phyloP scores from a whole-genome alignment of 2,113 vertebrate genomes.

The Phocoena sinus region DNA sequence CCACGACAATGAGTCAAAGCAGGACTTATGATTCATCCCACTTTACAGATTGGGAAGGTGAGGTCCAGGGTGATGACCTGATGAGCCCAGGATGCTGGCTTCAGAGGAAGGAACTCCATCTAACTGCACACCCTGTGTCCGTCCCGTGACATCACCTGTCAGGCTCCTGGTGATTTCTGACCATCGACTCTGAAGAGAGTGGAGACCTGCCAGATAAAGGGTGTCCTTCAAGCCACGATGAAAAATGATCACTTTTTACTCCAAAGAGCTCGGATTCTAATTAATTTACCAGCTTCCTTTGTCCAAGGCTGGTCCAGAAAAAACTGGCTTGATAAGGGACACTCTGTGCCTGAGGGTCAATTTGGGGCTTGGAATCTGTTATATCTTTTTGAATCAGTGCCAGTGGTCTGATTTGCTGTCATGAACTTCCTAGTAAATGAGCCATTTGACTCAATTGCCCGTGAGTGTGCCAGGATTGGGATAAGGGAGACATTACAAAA shows the following conservation, averaged over 20 bases:
- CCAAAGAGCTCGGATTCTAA: slow-evolving; percentile 47
- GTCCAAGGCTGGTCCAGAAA: slow-evolving; percentile 24
- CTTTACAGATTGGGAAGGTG: neutral
- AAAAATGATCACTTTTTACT: slow-evolving; percentile 50
- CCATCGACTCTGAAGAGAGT: neutral
- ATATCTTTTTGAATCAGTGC: neutral
- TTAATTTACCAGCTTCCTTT: slow-evolving; percentile 60
- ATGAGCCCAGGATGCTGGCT: too few relatives aligned
- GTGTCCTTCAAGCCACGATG: slow-evolving; percentile 28
- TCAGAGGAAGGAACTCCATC: neutral
- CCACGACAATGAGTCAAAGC: rapidly evolving
- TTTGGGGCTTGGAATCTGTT: neutral
- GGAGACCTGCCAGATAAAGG: neutral
- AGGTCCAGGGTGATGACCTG: neutral
- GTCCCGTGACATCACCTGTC: neutral
- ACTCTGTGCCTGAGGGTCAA: neutral
- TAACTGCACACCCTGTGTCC: rapidly evolving
- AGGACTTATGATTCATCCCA: neutral
- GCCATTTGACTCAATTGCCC: neutral
- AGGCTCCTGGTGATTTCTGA: neutral
- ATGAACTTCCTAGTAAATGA: neutral
- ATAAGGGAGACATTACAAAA: neutral
- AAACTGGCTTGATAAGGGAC: neutral
- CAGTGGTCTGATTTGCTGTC: neutral
- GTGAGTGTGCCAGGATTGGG: neutral